Conservation (phyloP, 2,797 vertebrate species). For the Myotis daubentonii region DNA sequence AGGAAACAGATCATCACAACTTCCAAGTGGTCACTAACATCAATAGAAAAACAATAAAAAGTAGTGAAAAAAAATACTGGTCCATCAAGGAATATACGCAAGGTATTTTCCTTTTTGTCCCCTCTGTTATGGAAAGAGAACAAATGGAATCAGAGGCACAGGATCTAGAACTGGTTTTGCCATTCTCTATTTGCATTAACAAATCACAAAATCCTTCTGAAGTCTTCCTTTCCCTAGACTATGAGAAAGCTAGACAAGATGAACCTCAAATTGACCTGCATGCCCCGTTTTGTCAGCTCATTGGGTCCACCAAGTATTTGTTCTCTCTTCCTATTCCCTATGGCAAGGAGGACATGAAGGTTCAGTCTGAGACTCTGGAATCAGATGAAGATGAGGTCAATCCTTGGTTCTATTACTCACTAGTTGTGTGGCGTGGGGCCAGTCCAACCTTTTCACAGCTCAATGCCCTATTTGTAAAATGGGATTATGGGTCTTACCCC, state of each 20-base stretch:
- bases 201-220: neutral
- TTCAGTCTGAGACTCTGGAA: neutral
- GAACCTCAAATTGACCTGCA: neutral
- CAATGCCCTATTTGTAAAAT: neutral
- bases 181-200: neutral
- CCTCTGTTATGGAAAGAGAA: neutral
- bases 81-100: neutral
- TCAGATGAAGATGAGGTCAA: neutral
- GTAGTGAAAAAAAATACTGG: neutral
- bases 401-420: neutral
- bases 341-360: neutral
- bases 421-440: neutral
- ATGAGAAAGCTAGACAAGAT: neutral
- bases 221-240: neutral
- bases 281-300: neutral
- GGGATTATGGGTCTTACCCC: neutral
- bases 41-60: neutral
- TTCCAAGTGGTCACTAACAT: neutral
- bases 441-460: neutral
- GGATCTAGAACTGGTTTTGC: neutral
- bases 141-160: neutral
- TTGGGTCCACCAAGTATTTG: neutral
- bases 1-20: neutral
- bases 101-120: neutral
- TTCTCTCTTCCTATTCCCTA: neutral